Conservation (phyloP, 2,888 invertebrate genomes). For the Rotaria magnacalcarata region DNA sequence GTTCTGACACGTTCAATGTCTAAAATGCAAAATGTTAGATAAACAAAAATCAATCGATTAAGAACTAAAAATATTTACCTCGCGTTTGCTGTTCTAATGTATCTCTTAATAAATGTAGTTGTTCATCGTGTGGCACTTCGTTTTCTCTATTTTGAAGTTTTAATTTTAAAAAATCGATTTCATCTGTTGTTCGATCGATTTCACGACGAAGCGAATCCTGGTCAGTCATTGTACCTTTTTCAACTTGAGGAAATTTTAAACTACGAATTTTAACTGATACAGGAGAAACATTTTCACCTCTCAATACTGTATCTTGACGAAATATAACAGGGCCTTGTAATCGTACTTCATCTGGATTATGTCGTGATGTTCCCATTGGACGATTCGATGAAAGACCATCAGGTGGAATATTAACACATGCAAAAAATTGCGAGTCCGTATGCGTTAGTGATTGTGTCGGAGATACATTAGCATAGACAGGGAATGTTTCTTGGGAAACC, state of each 20-base stretch:
- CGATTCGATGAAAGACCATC: slow-evolving; percentile 25
- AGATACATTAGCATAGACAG: not conserved
- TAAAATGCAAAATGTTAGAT: not conserved
- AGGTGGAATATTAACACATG: slow-evolving; percentile 23
- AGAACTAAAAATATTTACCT: not conserved
- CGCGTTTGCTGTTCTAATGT: slow-evolving; percentile 9
- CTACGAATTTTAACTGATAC: slow-evolving; percentile 23
- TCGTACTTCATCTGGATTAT: not conserved
- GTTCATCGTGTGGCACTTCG: not conserved
- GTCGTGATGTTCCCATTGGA: not conserved
- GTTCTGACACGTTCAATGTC: slow-evolving; percentile 11
- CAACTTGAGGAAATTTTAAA: slow-evolving; percentile 5
- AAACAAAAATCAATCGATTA: too few species aligned
- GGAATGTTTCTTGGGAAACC: not conserved
- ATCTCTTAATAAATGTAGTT: not conserved
- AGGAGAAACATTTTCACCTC: not conserved
- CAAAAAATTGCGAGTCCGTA: slow-evolving; percentile 9
- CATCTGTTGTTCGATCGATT: slow-evolving; percentile 8
- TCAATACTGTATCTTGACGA: not conserved
- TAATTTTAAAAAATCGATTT: not conserved
- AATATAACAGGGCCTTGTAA: slow-evolving; percentile 25
- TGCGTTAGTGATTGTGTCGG: not conserved
- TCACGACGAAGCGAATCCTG: not conserved
- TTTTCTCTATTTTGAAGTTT: not conserved
- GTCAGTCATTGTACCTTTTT: not conserved